These are phyloP conservation scores for Parotocinclus haroldoi DNA, from an alignment of 2,797 vertebrate genomes.

Conservation along the genomic window DNA sequence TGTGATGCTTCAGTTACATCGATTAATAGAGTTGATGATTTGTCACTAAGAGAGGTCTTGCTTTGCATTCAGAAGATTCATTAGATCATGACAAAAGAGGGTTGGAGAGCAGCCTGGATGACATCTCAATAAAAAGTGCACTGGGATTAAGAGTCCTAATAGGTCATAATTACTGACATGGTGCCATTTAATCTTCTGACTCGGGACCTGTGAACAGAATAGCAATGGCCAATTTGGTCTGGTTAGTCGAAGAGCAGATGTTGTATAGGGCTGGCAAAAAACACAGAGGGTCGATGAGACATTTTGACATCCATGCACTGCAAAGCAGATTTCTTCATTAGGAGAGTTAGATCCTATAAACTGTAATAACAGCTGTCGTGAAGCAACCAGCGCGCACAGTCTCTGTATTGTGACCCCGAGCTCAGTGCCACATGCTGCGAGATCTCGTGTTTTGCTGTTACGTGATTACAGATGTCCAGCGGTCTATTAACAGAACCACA, in stretches of 20 bases:
- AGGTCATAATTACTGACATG: conserved; percentile 64
- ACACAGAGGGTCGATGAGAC: conserved; percentile 14
- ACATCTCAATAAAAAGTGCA: conserved; percentile 60
- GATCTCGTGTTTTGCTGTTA: no score
- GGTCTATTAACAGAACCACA: no score
- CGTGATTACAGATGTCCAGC: no score
- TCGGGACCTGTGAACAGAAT: conserved; percentile 56
- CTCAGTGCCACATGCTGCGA: no score
- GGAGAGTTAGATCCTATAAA: conserved; percentile 24
- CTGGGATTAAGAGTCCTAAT: conserved; percentile 60
- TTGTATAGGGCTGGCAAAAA: conserved; percentile 40
- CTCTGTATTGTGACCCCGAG: not conserved
- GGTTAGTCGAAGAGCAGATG: conserved; percentile 55
- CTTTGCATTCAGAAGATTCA: conserved; percentile 58
- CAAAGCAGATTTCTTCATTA: conserved; percentile 34
- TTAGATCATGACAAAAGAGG: conserved; percentile 56
- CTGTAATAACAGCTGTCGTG: conserved; percentile 5
- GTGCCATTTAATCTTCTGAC: conserved; percentile 58
- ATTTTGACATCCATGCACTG: conserved; percentile 24
- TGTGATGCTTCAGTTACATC: conserved; percentile 34
- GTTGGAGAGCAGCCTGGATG: conserved; percentile 56
- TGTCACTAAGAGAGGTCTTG: conserved; percentile 45
- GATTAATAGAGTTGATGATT: conserved; percentile 14
- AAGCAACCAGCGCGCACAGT: not conserved
- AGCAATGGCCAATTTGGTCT: conserved; percentile 63